Evolutionary conservation across 2,888 invertebrate genomes (phyloP), one percentile per base, ranked within the genome.

Genomic region (Pyrocoelia pectoralis): DNA sequence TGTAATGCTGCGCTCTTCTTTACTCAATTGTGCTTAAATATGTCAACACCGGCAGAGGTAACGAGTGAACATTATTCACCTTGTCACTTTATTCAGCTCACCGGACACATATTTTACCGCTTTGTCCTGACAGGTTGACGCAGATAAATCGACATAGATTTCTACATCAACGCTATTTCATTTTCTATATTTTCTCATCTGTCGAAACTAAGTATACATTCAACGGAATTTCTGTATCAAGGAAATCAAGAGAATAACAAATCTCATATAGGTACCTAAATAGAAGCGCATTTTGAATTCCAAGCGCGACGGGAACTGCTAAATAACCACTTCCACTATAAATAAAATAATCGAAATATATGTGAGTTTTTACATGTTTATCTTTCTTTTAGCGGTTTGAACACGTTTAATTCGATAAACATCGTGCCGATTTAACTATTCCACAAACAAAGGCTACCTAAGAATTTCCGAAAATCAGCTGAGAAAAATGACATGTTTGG

Each of bases 71-170:
- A 64, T 64, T 64, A 64, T 64, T 64, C 64, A 64, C 64, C 64
- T 64, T 64, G 64, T 59, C 64, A 64, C 64, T 64, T 64, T 64
- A 64, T 64, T 64, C 64, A 64, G 59, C 64, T 64, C 64, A 59
- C 64, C 59, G 64, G 64, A 64, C 64, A 64, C 64, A 64, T 64
- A 64, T 64, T 64, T 64, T 59, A 64, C 55, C 64, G 64, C 64
- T 64, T 64, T 64, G 64, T 64, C 58, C 64, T 64, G 64, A 64
- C 58, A 64, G 50, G 64, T 55, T 64, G 64, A 64, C 64, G 64
- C 64, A 64, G 64, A 64, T 64, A 64, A 64, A 64, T 64, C 64
- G 64, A 64, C 64, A 59, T 64, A 64, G 64, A 64, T 64, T 64
- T 64, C 59, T 50, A 59, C 64, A 64, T 64, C 59, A 64, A 64